These are phyloP conservation scores for Murina feae DNA, from an alignment of 2,113 vertebrate genomes.

Conservation along the genomic window DNA sequence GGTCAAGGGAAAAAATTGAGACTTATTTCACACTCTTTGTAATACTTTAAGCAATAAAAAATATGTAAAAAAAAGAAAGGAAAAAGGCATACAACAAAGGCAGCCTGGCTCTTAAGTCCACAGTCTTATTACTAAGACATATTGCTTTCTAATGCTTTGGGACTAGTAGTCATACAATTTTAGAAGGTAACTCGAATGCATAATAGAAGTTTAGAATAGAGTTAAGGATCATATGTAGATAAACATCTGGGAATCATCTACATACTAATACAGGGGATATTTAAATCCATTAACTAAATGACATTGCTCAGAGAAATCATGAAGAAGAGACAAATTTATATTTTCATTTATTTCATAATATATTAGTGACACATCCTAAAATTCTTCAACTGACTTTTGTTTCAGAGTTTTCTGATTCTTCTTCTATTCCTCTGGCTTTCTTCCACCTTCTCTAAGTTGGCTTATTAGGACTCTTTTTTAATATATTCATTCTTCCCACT, in stretches of 20 bases:
- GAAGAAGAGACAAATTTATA: not conserved
- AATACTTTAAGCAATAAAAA: too few species aligned
- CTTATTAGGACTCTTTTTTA: not conserved
- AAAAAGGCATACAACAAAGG: not conserved
- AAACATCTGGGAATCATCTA: not conserved
- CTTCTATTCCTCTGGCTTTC: not conserved
- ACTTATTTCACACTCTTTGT: too few species aligned
- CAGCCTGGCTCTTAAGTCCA: not conserved
- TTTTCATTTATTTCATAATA: not conserved
- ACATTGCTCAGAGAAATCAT: not conserved
- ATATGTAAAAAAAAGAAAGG: too few species aligned
- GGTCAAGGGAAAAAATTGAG: too few species aligned
- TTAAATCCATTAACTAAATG: not conserved
- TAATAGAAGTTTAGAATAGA: not conserved
- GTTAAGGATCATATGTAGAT: not conserved
- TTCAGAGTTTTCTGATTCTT: not conserved
- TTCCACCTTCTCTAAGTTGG: not conserved
- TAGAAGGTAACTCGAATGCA: not conserved
- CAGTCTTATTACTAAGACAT: not conserved
- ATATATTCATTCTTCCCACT: not conserved
- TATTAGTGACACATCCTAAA: not conserved
- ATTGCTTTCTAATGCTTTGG: not conserved
- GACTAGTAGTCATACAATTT: not conserved
- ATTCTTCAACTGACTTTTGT: not conserved
- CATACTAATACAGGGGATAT: not conserved